Evolutionary conservation across 2,113 vertebrate species (phyloP).

Genomic region (Rhadina sibilatrix): DNA sequence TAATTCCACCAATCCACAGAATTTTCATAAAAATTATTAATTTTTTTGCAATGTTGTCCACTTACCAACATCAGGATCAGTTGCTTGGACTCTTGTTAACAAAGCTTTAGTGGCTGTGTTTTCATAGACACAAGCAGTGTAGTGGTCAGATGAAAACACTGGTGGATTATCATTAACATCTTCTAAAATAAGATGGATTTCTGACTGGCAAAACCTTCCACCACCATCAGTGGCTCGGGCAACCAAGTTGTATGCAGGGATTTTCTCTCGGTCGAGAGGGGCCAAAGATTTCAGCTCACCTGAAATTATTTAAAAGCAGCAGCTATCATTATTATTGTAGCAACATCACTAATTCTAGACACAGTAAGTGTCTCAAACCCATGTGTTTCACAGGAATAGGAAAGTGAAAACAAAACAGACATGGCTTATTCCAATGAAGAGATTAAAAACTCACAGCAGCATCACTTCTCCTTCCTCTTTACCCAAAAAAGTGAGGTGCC

Average conservation of each 20-base stretch:
- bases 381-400: background rate
- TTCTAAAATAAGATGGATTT: conserved; percentile 81
- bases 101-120: conserved; percentile 91
- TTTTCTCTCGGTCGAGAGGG: conserved; percentile 85
- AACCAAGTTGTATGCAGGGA: conserved; percentile 81
- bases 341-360: background rate
- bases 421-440: background rate
- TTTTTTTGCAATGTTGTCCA: background rate
- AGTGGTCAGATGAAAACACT: conserved; percentile 82
- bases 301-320: conserved; percentile 63
- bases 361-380: background rate
- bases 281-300: conserved; percentile 88
- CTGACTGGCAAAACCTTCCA: conserved; percentile 86
- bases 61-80: conserved; percentile 92
- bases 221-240: conserved; percentile 90
- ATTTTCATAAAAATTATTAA: background rate
- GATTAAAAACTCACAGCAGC: background rate
- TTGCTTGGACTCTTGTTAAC: conserved; percentile 90
- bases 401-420: background rate
- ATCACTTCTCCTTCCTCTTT: background rate
- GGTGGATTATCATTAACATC: conserved; percentile 97
- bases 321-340: background rate
- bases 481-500: background rate
- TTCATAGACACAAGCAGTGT: conserved; percentile 88
- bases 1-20: background rate